Evolutionary conservation across 2,888 invertebrate genomes (phyloP).

Genomic region (Noctua fimbriata): DNA sequence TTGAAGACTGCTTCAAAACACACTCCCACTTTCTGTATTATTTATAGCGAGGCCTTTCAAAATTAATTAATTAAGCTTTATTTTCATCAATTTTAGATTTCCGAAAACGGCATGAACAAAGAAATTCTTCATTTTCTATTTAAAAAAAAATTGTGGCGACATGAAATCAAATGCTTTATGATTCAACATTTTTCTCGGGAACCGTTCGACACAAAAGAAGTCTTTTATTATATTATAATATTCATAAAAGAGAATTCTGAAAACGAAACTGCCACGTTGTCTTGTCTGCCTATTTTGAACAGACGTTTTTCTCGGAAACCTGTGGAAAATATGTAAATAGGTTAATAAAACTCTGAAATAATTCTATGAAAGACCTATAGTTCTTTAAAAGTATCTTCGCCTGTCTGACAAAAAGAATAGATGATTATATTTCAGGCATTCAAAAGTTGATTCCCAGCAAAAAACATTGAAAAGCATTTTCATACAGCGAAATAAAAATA

Average conservation of each 20-base stretch:
- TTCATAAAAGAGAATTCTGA: not conserved
- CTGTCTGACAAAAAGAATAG: not conserved
- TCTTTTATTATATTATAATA: not conserved
- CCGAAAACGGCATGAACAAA: not conserved
- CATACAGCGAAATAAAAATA: not conserved
- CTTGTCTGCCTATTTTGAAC: not conserved
- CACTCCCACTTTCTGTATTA: not conserved
- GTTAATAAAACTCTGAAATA: not conserved
- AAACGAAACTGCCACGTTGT: not conserved
- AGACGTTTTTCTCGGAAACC: constrained; percentile 18
- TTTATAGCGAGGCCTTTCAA: too few relatives aligned
- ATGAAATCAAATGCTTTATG: not conserved
- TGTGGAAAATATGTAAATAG: not conserved
- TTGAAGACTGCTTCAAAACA: not conserved
- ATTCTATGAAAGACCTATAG: not conserved
- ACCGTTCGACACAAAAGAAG: not conserved
- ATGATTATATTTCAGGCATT: not conserved
- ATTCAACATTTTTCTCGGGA: not conserved
- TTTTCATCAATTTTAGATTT: not conserved
- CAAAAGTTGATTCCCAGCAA: not conserved
- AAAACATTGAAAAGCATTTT: not conserved
- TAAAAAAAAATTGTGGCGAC: not conserved
- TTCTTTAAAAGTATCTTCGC: not conserved
- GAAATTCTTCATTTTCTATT: not conserved
- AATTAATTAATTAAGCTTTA: not conserved